Base-by-base conservation (phyloP, 37 sponge, comb jelly and placozoan species). In the Dysidea cf. avara region DNA sequence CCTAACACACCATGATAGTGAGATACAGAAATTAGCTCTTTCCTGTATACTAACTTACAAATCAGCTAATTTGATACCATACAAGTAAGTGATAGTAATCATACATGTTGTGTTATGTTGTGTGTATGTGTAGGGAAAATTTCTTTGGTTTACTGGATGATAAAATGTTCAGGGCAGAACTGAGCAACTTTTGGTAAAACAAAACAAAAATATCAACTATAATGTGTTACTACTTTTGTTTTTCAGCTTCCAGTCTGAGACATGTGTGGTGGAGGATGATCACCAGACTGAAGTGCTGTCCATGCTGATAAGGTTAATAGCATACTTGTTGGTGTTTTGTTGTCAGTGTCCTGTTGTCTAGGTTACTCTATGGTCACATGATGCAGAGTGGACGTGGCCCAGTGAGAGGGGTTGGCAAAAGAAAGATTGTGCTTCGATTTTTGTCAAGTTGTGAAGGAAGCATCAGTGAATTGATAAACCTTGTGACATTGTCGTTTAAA, bases 281-380 rank as follows among this genome's bases (percentile, higher is more conserved):
- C 96, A 94, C 61, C 28, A 72, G 16, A 53, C 68, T 18, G 43
- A 75, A 5, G 63, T 94, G 36, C 52, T 87, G 11, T 89, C 88
- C 7, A 53, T 94, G 2, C 68, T 94, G 48, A 31, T 88, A 49
- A 68, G 91, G 90, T 89, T 29, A 47, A 81, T 16, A n/a, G n/a
- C n/a, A n/a, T n/a, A n/a, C n/a, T n/a, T n/a, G n/a, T 7, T 65
- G 12, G 1, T 31, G 17, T 39, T 48, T 46, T 17, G 21, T 32
- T 46, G 1, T 1, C 68, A 43, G 13, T 24, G 31, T 40, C 5
- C 68, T 22, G 22, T 38, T 14, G 37, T 25, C 25, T 60, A 81
- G 85, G 66, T 0, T 91, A 5, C 80, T 93, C 3, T 85, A 89
- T 66, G 94, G 91, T 4, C 78, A 86, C 24, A 78, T 93, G 83